A percentile compares a stretch with the other conserved stretches of the same genome.
phyloP scores from a whole-genome alignment of 2,888 invertebrate species.

The Apodemia hepburni region DNA sequence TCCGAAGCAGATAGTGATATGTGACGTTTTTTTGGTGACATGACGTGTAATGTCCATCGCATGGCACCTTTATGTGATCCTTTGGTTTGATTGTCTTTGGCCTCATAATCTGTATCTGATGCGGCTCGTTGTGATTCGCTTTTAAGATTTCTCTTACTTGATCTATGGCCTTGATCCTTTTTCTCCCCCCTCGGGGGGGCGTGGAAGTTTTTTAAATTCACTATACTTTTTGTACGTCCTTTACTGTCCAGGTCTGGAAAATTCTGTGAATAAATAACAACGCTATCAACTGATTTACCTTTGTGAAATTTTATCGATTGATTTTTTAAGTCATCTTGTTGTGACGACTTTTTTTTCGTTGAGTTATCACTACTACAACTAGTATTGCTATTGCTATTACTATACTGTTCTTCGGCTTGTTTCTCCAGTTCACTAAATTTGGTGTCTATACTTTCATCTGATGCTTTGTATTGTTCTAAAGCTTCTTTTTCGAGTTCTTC shows the following conservation, averaged over 20 bases:
- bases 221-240: conserved; percentile 42
- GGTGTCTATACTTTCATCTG: conserved; percentile 77
- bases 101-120: conserved; percentile 69
- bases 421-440: conserved; percentile 82
- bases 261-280: conserved; percentile 70
- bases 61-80: conserved; percentile 52
- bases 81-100: conserved; percentile 41
- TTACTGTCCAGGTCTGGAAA: conserved; percentile 65
- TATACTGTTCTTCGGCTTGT: conserved; percentile 84
- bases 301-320: conserved; percentile 63
- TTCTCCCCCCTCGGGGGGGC: conserved; percentile 78
- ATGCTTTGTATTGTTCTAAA: conserved; percentile 80
- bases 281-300: conserved; percentile 64
- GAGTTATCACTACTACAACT: conserved; percentile 71
- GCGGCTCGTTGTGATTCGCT: conserved; percentile 57
- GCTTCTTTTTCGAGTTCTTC: conserved; percentile 82
- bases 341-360: conserved; percentile 50
- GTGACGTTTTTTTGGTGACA: conserved; percentile 66
- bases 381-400: conserved; percentile 70
- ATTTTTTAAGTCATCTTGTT: conserved; percentile 44
- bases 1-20: conserved; percentile 61
- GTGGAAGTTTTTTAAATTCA: conserved; percentile 74
- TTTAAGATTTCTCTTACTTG: conserved; percentile 54
- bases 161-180: conserved; percentile 56
- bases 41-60: conserved; percentile 61